phyloP scores from a whole-genome alignment of 2,113 vertebrate species.

The Dendrocopos noguchii region DNA sequence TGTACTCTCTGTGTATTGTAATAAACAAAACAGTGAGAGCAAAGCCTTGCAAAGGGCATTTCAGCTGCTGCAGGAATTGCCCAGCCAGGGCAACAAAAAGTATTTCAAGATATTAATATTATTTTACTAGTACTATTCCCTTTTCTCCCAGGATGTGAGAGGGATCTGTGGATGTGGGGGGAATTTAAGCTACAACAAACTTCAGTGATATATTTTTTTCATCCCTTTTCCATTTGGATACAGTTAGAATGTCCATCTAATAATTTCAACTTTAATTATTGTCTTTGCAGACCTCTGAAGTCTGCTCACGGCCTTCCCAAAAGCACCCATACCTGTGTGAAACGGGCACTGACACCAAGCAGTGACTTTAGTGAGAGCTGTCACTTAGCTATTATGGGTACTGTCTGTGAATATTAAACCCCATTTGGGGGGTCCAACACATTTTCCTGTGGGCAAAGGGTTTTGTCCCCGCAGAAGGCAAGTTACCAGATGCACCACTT shows the following conservation, averaged over 20 bases:
- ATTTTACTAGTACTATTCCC: neutral
- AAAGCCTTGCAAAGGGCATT: neutral
- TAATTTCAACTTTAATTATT: neutral
- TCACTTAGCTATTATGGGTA: neutral
- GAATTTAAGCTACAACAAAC: neutral
- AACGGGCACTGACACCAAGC: neutral
- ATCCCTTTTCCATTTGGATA: neutral
- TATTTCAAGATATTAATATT: neutral
- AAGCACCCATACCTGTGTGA: neutral
- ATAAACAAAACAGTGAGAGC: neutral
- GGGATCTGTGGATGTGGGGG: neutral
- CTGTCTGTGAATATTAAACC: neutral
- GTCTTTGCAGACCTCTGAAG: neutral
- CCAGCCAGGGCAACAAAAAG: neutral
- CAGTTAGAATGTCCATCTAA: neutral
- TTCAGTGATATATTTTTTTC: neutral
- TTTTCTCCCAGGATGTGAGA: too few relatives aligned
- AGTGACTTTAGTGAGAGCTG: neutral
- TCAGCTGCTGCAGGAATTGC: neutral
- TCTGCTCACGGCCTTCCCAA: neutral
- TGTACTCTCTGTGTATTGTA: rapidly evolving
- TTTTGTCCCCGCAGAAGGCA: neutral
- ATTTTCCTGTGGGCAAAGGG: neutral
- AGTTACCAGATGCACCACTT: neutral
- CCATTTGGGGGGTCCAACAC: neutral